phyloP scores from a whole-genome alignment of 1,140 invertebrate species.

The Ostrea edulis region DNA sequence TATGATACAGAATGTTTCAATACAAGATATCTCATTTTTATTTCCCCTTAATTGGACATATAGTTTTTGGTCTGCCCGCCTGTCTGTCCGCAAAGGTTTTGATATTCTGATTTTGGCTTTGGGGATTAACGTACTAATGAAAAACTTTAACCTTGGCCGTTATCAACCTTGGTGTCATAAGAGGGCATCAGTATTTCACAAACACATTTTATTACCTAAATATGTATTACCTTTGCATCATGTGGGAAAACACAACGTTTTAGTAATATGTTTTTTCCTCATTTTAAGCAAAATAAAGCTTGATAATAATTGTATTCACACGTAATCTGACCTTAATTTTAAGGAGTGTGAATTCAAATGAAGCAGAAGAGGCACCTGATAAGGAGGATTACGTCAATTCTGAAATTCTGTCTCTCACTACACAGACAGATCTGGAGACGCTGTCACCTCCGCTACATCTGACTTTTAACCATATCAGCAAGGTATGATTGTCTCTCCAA shows the following conservation, averaged over 20 bases:
- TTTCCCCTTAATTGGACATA: too few species aligned
- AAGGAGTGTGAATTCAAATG: background rate
- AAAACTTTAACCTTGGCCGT: too few species aligned
- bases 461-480: background rate
- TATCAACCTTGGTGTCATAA: too few species aligned
- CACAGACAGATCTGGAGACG: background rate
- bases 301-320: background rate
- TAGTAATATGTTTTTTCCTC: too few species aligned
- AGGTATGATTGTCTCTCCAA: background rate
- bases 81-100: background rate
- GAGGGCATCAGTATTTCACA: too few species aligned
- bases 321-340: background rate
- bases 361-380: background rate
- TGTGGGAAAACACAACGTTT: too few species aligned
- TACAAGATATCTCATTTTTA: background rate
- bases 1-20: background rate
- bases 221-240: too few species aligned
- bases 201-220: too few species aligned
- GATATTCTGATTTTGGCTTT: background rate
- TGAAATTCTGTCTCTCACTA: background rate
- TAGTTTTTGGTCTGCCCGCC: background rate
- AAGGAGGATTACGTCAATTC: background rate
- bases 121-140: too few species aligned
- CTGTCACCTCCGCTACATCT: background rate
- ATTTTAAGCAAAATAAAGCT: too few species aligned